Evolutionary conservation across 2,113 vertebrate genomes (phyloP).

Genomic region (Zeus faber): DNA sequence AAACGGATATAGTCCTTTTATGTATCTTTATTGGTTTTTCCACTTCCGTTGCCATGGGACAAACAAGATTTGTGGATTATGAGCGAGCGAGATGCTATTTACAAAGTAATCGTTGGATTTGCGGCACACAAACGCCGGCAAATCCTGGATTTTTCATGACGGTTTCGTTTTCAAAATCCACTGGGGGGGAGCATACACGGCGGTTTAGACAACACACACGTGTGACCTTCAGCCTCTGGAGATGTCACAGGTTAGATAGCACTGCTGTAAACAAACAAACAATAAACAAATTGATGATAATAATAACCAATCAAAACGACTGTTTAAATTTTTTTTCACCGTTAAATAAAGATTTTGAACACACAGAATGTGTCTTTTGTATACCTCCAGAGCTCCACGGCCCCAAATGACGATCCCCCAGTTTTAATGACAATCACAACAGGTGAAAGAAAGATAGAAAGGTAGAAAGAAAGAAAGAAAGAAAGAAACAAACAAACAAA

Average conservation of each 20-base stretch:
- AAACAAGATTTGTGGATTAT: slow-evolving; percentile 68
- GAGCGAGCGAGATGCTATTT: slow-evolving; percentile 23
- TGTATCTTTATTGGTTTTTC: slow-evolving; percentile 59
- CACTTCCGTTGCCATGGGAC: slow-evolving; percentile 33
- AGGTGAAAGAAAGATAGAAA: neutral
- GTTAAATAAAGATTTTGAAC: no score
- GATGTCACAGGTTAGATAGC: neutral
- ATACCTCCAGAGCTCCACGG: no score
- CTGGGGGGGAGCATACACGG: slow-evolving; percentile 17
- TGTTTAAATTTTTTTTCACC: no score
- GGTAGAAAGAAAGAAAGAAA: neutral
- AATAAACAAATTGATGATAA: no score
- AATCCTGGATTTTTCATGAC: slow-evolving; percentile 55
- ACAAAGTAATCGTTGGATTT: slow-evolving; percentile 61
- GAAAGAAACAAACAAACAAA: neutral
- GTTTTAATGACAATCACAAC: no score
- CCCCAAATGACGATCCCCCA: no score
- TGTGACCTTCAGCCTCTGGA: neutral
- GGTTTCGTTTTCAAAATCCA: slow-evolving; percentile 45
- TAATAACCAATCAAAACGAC: no score
- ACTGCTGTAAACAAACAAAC: neutral
- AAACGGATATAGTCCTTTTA: neutral
- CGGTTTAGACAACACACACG: slow-evolving; percentile 13
- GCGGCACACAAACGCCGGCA: slow-evolving; percentile 48
- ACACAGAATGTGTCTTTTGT: no score